These are phyloP conservation scores for Acyrthosiphon pisum DNA, from an alignment of 1,140 invertebrate species.

Conservation along the genomic window DNA sequence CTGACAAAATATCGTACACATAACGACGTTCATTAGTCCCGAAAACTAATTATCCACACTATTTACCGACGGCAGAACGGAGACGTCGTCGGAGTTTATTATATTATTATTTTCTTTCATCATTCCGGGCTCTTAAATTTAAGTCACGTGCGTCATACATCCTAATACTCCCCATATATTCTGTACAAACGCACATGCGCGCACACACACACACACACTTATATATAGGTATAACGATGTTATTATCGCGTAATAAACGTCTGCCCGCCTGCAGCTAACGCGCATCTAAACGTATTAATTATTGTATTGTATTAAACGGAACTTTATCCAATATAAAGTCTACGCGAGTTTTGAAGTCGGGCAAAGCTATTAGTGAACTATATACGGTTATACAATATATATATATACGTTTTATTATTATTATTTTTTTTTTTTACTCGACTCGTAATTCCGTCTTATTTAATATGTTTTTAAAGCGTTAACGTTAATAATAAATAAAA, in stretches of 20 bases:
- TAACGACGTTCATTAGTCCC: neutral
- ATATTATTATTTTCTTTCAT: constrained; percentile 24
- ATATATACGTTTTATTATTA: neutral
- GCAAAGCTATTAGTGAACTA: neutral
- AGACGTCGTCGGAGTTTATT: neutral
- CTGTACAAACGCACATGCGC: neutral
- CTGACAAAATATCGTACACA: neutral
- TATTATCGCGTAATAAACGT: constrained; percentile 19
- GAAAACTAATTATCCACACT: neutral
- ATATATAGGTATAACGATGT: neutral
- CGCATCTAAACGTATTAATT: neutral
- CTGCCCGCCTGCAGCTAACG: neutral
- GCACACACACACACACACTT: no score
- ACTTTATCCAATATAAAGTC: constrained; percentile 27
- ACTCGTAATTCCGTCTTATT: neutral
- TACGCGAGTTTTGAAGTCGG: neutral
- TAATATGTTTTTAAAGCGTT: constrained; percentile 24
- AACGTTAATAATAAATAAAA: constrained; percentile 7
- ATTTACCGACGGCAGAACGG: neutral
- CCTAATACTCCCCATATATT: neutral
- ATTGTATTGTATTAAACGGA: constrained; percentile 18
- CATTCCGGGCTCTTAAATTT: neutral
- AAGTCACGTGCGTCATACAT: neutral
- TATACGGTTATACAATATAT: neutral
- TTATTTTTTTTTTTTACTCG: neutral